These are phyloP conservation scores for Corythucha ciliata DNA, from an alignment of 2,888 invertebrate genomes.

Conservation along the genomic window DNA sequence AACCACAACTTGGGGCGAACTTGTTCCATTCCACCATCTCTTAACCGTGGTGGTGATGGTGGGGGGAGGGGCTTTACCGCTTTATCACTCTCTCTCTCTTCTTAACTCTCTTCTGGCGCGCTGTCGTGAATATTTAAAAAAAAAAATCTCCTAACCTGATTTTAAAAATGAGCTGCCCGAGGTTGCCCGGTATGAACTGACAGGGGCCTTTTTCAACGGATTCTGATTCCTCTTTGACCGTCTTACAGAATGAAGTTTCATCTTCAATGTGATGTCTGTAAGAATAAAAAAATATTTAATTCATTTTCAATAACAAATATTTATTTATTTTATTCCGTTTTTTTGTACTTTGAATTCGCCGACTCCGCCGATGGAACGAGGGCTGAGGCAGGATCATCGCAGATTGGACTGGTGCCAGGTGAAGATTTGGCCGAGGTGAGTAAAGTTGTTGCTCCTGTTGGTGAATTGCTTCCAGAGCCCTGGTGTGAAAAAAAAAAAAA, in stretches of 20 bases:
- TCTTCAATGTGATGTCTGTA: conserved; percentile 47
- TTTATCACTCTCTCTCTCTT: too few relatives aligned
- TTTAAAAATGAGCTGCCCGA: conserved; percentile 84
- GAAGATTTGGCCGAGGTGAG: conserved; percentile 29
- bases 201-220: conserved; percentile 40
- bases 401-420: conserved; percentile 28
- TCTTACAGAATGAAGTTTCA: conserved; percentile 44
- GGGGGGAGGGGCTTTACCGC: too few relatives aligned
- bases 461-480: conserved; percentile 31
- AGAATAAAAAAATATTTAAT: neutral
- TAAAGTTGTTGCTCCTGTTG: conserved; percentile 20
- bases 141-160: conserved; percentile 48
- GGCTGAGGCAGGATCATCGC: conserved; percentile 25
- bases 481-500: too few relatives aligned
- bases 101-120: too few relatives aligned
- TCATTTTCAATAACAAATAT: neutral
- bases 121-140: neutral
- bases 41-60: too few relatives aligned
- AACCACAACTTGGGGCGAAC: too few relatives aligned
- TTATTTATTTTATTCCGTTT: too few relatives aligned
- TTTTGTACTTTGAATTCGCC: too few relatives aligned
- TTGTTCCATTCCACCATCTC: too few relatives aligned
- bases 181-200: conserved; percentile 49
- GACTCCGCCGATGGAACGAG: conserved; percentile 17
- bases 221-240: conserved; percentile 47